Conservation (phyloP, 1,140 invertebrate species). For the Scylla paramamosain region DNA sequence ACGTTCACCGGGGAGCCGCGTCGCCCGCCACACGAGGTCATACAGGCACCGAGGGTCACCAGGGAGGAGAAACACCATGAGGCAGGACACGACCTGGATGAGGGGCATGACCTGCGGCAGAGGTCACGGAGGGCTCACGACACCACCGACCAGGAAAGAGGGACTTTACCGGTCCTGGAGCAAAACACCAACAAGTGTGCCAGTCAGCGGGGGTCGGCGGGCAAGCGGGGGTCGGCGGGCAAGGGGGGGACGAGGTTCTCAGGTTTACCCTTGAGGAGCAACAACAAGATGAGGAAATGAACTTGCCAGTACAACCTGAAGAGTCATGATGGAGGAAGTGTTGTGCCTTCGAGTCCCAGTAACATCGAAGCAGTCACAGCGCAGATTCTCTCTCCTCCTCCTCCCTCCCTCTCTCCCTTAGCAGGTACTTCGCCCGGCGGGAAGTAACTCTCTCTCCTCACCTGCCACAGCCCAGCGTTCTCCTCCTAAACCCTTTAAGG, state of each 20-base stretch:
- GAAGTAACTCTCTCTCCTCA: constrained; percentile 9
- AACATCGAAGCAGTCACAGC: too few species aligned
- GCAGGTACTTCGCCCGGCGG: neutral
- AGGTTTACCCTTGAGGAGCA: neutral
- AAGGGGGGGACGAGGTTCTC: neutral
- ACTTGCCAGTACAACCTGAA: too few species aligned
- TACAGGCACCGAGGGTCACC: neutral
- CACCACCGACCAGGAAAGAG: neutral
- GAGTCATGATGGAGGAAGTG: too few species aligned
- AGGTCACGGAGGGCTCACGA: neutral
- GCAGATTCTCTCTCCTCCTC: neutral
- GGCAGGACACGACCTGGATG: neutral
- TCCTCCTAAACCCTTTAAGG: neutral
- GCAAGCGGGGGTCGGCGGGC: neutral
- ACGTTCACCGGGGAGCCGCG: neutral
- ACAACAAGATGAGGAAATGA: neutral
- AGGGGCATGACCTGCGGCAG: neutral
- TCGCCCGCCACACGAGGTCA: neutral
- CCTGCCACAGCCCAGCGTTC: neutral
- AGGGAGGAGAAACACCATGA: neutral
- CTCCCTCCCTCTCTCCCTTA: neutral
- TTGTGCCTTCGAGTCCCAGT: too few species aligned
- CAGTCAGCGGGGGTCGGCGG: neutral
- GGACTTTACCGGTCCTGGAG: neutral
- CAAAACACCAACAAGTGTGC: neutral